Base-by-base conservation (phyloP, 2,797 vertebrate genomes). In the Eutrigla gurnardus region DNA sequence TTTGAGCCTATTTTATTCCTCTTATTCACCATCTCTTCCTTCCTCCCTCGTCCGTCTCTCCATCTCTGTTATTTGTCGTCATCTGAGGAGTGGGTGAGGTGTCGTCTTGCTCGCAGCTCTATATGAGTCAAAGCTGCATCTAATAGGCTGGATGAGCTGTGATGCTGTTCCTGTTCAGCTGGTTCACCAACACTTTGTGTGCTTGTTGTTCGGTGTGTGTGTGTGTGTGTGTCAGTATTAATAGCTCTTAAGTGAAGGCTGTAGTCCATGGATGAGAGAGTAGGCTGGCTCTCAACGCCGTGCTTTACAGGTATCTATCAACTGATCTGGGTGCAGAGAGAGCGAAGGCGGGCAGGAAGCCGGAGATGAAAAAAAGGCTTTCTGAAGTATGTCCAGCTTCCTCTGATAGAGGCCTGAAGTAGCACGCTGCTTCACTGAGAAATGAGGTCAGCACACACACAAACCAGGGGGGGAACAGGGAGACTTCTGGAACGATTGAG, bases 371-470 rank as follows among this genome's bases (percentile, higher is more conserved):
- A 85, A 84, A 85, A 69, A 64, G 76, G 25, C 25, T 25, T 77
- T 84, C 66, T 87, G 85, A 92, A 88, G 81, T 76, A 59, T 74
- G 73, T 84, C 86, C 86, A 86, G 73, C 83, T 91, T 92, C 91
- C 91, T 90, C 75, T 86, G 80, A 90, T 87, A 75, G 70, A 89
- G 83, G 69, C 72, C 67, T 67, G 65, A 65, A 64, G 69, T 78
- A 61, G 65, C 47, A 49, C 52, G 65, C 59, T 61, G 59, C 55
- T 62, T 75, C 62, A 55, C 74, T 4, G 6, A 63, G 62, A 62
- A 25, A n/a, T 65, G 33, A 25, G 73, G 63, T 67, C 75, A 65
- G 49, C 74, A 57, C 47, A 69, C 39, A 61, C 45, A 69, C 73
- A 72, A 13, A 63, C 32, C 11, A 46, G 12, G 4, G 35, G 40